Conservation (phyloP, 1,140 invertebrate species). For the Holcopasites calliopsidis region DNA sequence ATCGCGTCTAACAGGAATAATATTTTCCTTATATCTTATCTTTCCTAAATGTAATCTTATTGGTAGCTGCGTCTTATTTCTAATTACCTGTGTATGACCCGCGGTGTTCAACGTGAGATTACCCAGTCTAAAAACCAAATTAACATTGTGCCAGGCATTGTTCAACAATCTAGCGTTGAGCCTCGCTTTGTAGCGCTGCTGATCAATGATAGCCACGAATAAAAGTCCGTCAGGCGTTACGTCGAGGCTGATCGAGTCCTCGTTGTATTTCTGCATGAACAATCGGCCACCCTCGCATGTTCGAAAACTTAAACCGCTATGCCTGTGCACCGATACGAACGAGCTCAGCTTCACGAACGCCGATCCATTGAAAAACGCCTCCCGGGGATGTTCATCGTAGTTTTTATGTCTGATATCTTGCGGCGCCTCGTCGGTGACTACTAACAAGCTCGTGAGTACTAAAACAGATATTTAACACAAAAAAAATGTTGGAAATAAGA, state of each 20-base stretch:
- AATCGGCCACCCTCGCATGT: conserved; percentile 88
- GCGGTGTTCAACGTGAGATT: conserved; percentile 83
- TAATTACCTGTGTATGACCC: conserved; percentile 78
- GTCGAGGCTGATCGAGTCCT: conserved; percentile 84
- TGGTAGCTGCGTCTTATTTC: too few relatives aligned
- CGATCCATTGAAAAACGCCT: conserved; percentile 90
- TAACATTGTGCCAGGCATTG: conserved; percentile 91
- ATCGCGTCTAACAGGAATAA: neutral
- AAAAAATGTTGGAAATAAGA: neutral
- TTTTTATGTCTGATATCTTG: conserved; percentile 56
- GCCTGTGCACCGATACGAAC: conserved; percentile 86
- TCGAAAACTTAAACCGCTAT: conserved; percentile 89
- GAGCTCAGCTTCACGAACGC: conserved; percentile 85
- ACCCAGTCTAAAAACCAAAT: conserved; percentile 83
- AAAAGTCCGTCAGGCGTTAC: conserved; percentile 85
- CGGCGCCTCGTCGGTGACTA: conserved; percentile 57
- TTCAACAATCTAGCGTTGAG: conserved; percentile 86
- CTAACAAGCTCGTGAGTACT: conserved; percentile 67
- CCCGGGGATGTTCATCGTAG: conserved; percentile 79
- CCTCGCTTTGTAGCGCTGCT: conserved; percentile 82
- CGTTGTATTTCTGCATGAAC: conserved; percentile 85
- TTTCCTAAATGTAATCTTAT: too few relatives aligned
- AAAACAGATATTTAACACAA: conserved; percentile 43
- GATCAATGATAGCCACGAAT: conserved; percentile 81
- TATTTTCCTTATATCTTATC: neutral